Evolutionary conservation across 1,140 invertebrate species (phyloP).

Genomic region (Sminthurinus signatus): DNA sequence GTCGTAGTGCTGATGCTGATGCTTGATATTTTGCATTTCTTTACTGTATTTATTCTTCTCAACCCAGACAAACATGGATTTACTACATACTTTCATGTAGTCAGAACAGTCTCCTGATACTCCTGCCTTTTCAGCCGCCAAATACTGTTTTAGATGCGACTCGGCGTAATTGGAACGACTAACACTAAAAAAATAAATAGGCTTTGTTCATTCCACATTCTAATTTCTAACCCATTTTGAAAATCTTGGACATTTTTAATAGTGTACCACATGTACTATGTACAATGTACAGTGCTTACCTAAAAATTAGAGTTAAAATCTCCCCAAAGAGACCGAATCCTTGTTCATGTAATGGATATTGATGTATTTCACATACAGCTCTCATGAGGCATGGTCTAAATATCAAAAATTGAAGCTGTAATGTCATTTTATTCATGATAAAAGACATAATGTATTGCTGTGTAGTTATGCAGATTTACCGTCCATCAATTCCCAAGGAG

Average conservation of each 20-base stretch:
- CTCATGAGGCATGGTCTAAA: conserved; percentile 29
- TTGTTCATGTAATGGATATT: conserved; percentile 24
- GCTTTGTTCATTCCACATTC: no score
- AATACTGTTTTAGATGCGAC: conserved; percentile 33
- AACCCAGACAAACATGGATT: conserved; percentile 33
- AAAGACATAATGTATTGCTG: no score
- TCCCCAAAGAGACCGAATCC: conserved; percentile 38
- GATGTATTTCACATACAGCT: conserved; percentile 38
- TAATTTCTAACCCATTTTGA: no score
- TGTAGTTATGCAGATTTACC: no score
- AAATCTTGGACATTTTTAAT: no score
- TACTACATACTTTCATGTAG: conserved; percentile 25
- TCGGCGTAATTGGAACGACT: conserved; percentile 32
- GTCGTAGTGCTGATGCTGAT: no score
- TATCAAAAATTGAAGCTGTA: no score
- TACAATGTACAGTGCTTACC: no score
- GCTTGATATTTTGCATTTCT: conserved; percentile 11
- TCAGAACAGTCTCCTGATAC: conserved; percentile 21
- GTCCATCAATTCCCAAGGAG: conserved; percentile 25
- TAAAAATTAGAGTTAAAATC: conserved; percentile 36
- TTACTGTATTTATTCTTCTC: conserved; percentile 16
- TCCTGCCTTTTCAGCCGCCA: conserved; percentile 33
- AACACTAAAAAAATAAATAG: no score
- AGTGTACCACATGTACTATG: no score
- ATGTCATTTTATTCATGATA: no score